Conservation (phyloP, 1,140 invertebrate genomes). For the Bombus huntii region DNA sequence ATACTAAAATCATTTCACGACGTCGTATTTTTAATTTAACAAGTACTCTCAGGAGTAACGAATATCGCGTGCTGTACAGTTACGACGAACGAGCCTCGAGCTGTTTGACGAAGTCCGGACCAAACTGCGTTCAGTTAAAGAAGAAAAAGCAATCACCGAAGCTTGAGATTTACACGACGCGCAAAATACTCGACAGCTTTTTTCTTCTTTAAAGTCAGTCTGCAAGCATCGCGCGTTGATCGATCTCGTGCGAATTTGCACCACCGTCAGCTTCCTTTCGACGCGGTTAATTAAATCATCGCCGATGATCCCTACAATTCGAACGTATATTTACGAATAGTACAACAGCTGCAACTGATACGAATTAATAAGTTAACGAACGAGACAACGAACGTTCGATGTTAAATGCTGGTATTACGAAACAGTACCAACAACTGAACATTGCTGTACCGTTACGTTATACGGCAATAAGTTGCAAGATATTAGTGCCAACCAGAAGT, state of each 20-base stretch:
- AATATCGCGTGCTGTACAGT: neutral
- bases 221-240: slow-evolving; percentile 15
- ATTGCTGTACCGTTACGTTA: neutral
- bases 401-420: neutral
- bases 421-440: neutral
- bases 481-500: neutral
- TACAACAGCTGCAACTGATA: no score
- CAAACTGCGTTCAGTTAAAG: neutral
- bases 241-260: slow-evolving; percentile 62
- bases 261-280: slow-evolving; percentile 63
- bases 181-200: slow-evolving; percentile 26
- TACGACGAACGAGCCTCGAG: slow-evolving; percentile 15
- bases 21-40: slow-evolving; percentile 48
- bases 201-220: slow-evolving; percentile 37
- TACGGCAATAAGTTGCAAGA: neutral
- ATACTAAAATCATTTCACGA: slow-evolving; percentile 12
- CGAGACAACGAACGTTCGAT: neutral
- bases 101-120: slow-evolving; percentile 17
- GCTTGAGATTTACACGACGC: slow-evolving; percentile 47
- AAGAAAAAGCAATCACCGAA: slow-evolving; percentile 25
- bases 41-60: neutral
- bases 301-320: no score
- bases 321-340: no score
- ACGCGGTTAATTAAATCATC: slow-evolving; percentile 65
- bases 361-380: neutral